phyloP scores from a whole-genome alignment of 2,113 vertebrate genomes.

The Oreocharis arfaki region DNA sequence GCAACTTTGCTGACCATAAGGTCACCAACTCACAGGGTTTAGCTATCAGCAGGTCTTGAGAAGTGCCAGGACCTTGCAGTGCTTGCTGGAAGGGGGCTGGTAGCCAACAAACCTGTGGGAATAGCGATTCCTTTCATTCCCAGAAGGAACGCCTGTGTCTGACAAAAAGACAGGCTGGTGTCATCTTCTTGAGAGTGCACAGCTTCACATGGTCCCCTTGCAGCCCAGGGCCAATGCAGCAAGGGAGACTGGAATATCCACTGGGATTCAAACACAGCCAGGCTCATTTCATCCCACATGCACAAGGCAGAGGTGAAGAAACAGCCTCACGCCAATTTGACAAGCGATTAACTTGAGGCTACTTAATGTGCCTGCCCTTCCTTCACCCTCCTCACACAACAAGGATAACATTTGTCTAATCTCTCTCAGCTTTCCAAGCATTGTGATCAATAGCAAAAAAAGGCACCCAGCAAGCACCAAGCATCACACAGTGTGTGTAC shows the following conservation, averaged over 20 bases:
- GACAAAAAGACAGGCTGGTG: neutral
- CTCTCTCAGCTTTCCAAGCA: neutral
- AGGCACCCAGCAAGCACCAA: neutral
- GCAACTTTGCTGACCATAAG: rapidly evolving
- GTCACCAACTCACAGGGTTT: neutral
- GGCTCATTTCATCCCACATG: neutral
- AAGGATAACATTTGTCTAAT: conserved; percentile 9
- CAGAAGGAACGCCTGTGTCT: neutral
- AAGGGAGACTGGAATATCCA: neutral
- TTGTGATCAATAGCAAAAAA: neutral
- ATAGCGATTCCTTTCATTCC: neutral
- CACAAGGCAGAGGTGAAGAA: neutral
- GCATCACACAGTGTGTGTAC: neutral
- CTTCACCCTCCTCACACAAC: neutral
- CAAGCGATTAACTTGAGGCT: neutral
- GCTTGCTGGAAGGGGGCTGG: neutral
- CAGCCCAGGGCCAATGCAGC: neutral
- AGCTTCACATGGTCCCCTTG: neutral
- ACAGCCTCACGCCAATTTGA: neutral
- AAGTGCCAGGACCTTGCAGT: neutral
- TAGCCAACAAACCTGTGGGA: neutral
- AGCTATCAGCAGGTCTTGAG: neutral
- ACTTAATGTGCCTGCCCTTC: neutral
- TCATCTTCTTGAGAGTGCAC: neutral
- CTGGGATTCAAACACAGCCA: neutral